Evolutionary conservation across 2,888 invertebrate species (phyloP), one percentile per base, ranked within the genome.

Genomic region (Beris morrisii): DNA sequence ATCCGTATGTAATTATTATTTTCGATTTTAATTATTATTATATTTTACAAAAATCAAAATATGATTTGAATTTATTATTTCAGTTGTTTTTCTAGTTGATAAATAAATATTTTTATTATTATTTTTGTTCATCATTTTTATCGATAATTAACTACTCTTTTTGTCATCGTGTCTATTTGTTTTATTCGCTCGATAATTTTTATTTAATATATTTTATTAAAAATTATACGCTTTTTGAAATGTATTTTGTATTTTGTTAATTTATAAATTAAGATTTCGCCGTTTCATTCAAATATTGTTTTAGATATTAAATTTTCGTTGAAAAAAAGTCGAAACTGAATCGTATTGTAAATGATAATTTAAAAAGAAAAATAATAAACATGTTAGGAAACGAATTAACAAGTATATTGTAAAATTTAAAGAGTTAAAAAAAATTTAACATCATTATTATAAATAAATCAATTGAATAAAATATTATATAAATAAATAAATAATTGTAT

Each of bases 31-130:
- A 31, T 56, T 44, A 7, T 9, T 30, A 58, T 44, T 28, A 45
- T 58, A 22, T 58, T 46, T 58, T 46, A 13, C 5, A 3, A 15
- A 28, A 13, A 5, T 7, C 43, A 43, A 38, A 56, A 43, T 12
- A 12, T 31, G 7, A 30, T 4, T 54, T 30, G 44, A 11, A 22
- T 13, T 28, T 28, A 31, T 11, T 46, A 4, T 59, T 59, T 59
- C 13, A 44, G 13, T 30, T 38, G 15, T 59, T 59, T 59, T 44
- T 46, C 13, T 15, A 45, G 6, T 30, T 48, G 11, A 59, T 11
- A 48, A 61, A 50, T 50, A 50, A 50, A 50, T 50, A 61, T 50
- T 38, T 50, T 61, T 50, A 52, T 53, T 30, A 53, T 30, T 28
- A 53, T 53, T n/a, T n/a, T 38, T 52, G 38, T 38, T 43, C 43